Conservation (phyloP, 2,888 invertebrate genomes). For the Scaptomyza cyrtandrae region DNA sequence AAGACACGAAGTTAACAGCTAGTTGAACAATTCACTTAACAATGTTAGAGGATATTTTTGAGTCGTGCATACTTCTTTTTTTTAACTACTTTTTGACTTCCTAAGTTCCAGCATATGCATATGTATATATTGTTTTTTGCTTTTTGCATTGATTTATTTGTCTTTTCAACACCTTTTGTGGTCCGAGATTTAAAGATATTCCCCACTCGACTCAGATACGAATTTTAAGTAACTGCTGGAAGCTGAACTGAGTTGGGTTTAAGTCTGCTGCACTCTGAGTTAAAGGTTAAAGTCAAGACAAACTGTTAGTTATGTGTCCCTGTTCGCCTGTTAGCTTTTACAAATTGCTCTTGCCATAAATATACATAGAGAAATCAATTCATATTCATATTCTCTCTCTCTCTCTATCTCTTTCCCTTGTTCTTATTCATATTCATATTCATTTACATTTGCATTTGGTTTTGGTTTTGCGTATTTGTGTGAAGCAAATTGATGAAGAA, state of each 20-base stretch:
- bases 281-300: not conserved
- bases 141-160: slow-evolving; percentile 60
- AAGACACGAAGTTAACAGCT: no score
- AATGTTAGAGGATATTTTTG: slow-evolving; percentile 21
- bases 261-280: not conserved
- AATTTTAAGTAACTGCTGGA: not conserved
- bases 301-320: not conserved
- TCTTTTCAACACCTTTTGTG: slow-evolving; percentile 61
- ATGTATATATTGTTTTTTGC: not conserved
- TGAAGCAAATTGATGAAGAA: slow-evolving; percentile 44
- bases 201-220: slow-evolving; percentile 21
- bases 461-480: not conserved
- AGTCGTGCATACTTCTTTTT: not conserved
- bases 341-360: not conserved
- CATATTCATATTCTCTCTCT: slow-evolving; percentile 2
- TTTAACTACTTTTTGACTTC: not conserved
- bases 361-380: slow-evolving; percentile 2
- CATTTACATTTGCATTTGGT: slow-evolving; percentile 31
- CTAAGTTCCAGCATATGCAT: not conserved
- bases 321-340: not conserved
- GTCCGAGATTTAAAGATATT: slow-evolving; percentile 17
- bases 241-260: not conserved
- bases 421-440: slow-evolving; percentile 29
- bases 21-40: no score
- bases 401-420: slow-evolving; percentile 23